Evolutionary conservation across 2,888 invertebrate species (phyloP).

Genomic region (Drosophila sordidula): DNA sequence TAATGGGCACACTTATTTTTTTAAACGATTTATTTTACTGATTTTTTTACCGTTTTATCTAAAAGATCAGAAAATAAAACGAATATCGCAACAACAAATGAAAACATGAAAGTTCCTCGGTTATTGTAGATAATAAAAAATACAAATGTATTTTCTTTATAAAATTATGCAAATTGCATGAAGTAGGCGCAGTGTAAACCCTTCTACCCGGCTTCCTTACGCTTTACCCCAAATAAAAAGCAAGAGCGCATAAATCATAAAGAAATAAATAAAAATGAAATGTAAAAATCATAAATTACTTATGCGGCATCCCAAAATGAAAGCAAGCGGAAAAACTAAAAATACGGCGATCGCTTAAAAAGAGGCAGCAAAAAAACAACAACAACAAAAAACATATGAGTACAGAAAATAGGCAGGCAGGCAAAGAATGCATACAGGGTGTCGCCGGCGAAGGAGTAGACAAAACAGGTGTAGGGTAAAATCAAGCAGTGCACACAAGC

Average conservation of each 20-base stretch:
- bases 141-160: constrained; percentile 17
- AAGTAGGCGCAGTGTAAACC: constrained; percentile 27
- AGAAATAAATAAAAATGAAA: constrained; percentile 21
- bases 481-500: constrained; percentile 30
- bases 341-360: constrained; percentile 60
- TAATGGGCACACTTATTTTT: no score
- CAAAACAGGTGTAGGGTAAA: constrained; percentile 61
- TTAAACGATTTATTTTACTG: background rate
- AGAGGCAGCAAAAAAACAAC: constrained; percentile 19
- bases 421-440: constrained; percentile 59
- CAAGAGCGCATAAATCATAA: constrained; percentile 45
- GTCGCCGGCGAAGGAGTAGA: constrained; percentile 36
- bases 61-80: background rate
- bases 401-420: constrained; percentile 3
- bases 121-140: constrained; percentile 1
- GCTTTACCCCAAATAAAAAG: constrained; percentile 15
- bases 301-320: constrained; percentile 44
- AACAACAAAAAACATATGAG: constrained; percentile 4
- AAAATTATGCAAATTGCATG: constrained; percentile 53
- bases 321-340: constrained; percentile 62
- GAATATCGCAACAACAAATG: background rate
- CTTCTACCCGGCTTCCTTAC: no score
- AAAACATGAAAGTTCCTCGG: constrained; percentile 13
- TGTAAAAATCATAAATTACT: constrained; percentile 34
- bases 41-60: background rate